Conservation (phyloP, 1,140 invertebrate genomes). For the Drosophila nebulosa region DNA sequence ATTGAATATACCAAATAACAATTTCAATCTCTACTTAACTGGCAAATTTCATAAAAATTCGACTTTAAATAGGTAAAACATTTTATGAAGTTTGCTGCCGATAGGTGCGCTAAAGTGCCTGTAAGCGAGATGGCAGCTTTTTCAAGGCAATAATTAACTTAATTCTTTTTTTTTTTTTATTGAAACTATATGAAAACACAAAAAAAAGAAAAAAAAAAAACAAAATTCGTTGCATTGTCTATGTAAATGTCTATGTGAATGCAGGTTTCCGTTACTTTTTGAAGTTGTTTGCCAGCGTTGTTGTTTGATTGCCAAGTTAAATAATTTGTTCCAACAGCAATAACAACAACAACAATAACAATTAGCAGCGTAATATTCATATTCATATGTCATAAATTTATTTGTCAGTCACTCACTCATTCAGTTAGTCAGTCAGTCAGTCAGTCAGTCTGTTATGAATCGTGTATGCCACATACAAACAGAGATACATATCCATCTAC, state of each 20-base stretch:
- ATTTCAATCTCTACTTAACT: no score
- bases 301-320: conserved; percentile 52
- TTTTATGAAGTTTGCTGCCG: no score
- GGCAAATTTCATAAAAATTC: no score
- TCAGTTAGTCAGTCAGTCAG: conserved; percentile 36
- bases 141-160: no score
- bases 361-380: conserved; percentile 51
- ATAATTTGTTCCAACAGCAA: conserved; percentile 45
- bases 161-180: no score
- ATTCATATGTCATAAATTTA: conserved; percentile 77
- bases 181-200: no score
- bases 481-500: conserved; percentile 17
- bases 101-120: no score
- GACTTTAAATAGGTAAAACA: no score
- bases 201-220: no score
- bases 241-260: neutral
- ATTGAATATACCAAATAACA: no score
- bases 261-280: conserved; percentile 62
- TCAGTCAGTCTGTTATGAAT: neutral
- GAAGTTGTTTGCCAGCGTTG: conserved; percentile 34
- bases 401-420: conserved; percentile 50
- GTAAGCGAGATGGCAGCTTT: no score
- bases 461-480: neutral
- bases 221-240: no score
- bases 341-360: conserved; percentile 54